Conservation (phyloP, 2,888 invertebrate genomes). For the Drosophila ezoana region DNA sequence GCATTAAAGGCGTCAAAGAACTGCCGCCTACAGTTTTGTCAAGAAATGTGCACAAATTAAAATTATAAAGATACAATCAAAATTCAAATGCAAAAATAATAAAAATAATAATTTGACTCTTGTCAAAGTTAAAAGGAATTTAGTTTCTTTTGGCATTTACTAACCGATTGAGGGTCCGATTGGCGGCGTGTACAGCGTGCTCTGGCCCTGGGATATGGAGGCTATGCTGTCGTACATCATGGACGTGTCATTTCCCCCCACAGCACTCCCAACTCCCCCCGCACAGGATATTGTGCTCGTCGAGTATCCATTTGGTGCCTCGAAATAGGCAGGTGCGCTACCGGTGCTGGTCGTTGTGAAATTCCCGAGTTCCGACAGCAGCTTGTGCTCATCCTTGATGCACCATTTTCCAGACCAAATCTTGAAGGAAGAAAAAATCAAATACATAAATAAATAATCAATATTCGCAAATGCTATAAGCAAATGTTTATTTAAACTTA, state of each 20-base stretch:
- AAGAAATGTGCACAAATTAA: slow-evolving; percentile 9
- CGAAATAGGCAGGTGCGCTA: slow-evolving; percentile 85
- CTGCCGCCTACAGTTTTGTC: slow-evolving; percentile 85
- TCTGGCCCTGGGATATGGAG: slow-evolving; percentile 90
- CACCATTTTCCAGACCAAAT: slow-evolving; percentile 96
- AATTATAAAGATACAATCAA: slow-evolving; percentile 16
- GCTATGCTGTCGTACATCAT: slow-evolving; percentile 90
- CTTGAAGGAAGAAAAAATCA: slow-evolving; percentile 83
- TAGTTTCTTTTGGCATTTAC: slow-evolving; percentile 46
- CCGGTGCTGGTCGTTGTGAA: slow-evolving; percentile 85
- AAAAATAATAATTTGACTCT: not conserved
- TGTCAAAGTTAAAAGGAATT: not conserved
- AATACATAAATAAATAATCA: too few relatives aligned
- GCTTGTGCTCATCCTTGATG: slow-evolving; percentile 95
- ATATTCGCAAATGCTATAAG: too few relatives aligned
- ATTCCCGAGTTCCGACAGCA: slow-evolving; percentile 92
- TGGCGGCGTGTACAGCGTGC: slow-evolving; percentile 91
- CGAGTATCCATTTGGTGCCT: slow-evolving; percentile 85
- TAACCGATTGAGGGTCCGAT: slow-evolving; percentile 89
- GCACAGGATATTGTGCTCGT: slow-evolving; percentile 66
- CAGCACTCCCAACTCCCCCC: slow-evolving; percentile 40
- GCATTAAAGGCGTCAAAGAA: slow-evolving; percentile 90
- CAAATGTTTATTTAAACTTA: too few relatives aligned
- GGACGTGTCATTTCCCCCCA: slow-evolving; percentile 85
- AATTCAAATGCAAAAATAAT: slow-evolving; percentile 20